Evolutionary conservation across 2,888 invertebrate genomes (phyloP), one percentile per base, ranked within the genome.

Genomic region (Lampropteryx suffumata): DNA sequence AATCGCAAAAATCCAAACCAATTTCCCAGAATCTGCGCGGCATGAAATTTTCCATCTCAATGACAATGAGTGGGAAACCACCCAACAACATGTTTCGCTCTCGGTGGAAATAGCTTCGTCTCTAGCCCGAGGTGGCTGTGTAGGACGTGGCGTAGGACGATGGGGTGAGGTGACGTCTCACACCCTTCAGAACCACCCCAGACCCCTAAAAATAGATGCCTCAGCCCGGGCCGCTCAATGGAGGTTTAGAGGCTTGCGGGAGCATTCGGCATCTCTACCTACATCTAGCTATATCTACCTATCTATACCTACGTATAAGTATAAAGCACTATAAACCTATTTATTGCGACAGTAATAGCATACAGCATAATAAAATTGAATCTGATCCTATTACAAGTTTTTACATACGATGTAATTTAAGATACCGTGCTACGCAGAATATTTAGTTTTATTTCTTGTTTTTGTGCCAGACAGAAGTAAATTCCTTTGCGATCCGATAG

Each of bases 221-320:
- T 65, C 65, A 66, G 78, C 85, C 85, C 85, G 83, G 86, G 84
- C 64, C 72, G 83, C 81, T 87, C 85, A 88, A 89, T 88, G 87
- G 69, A 81, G 76, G 64, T 62, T 60, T 85, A 2, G 69, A 79
- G 76, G 65, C 64, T 60, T 58, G 64, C 43, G 61, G 62, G 63
- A 59, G 65, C 58, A 40, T 39, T 39, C 41, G 50, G 28, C 55
- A 55, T 62, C 55, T 62, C 59, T 10, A 43, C 28, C 37, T 14
- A 53, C n/a, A n/a, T n/a, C n/a, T n/a, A n/a, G n/a, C n/a, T n/a
- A n/a, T n/a, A n/a, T n/a, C n/a, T n/a, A n/a, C n/a, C n/a, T n/a
- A n/a, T n/a, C n/a, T n/a, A n/a, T n/a, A n/a, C n/a, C n/a, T n/a
- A n/a, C n/a, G n/a, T n/a, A n/a, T n/a, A n/a, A 30, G 41, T 49